Percentiles rank a stretch among this genome's conserved stretches.
Evolutionary conservation across 2,888 invertebrate species (phyloP).

Genomic region (Cheilosia impressa): DNA sequence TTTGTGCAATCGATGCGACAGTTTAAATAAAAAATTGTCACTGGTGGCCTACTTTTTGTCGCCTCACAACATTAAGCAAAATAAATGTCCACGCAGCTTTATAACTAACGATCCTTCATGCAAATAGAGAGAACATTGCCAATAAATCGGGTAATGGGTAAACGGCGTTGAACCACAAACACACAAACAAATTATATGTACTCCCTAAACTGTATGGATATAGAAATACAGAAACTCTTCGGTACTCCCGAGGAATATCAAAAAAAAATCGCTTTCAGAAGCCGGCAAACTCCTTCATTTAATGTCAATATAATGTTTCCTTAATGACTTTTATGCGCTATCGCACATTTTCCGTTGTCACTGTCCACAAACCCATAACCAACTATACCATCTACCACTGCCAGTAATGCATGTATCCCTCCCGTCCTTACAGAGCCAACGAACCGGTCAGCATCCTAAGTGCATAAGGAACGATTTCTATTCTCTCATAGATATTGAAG

Average conservation of each 20-base stretch:
- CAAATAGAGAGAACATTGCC: not conserved
- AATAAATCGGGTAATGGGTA: slow-evolving; percentile 66
- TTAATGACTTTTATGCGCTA: slow-evolving; percentile 78
- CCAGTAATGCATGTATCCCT: slow-evolving; percentile 15
- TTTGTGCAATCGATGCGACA: not conserved
- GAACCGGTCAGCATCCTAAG: slow-evolving; percentile 65
- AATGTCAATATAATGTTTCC: slow-evolving; percentile 83
- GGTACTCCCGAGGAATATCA: slow-evolving; percentile 8
- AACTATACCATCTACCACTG: not conserved
- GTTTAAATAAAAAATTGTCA: not conserved
- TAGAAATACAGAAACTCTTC: not conserved
- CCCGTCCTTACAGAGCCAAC: slow-evolving; percentile 40
- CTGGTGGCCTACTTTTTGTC: not conserved
- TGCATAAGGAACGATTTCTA: slow-evolving; percentile 3
- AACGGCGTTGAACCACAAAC: slow-evolving; percentile 58
- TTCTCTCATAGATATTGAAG: slow-evolving; percentile 33
- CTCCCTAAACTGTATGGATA: not conserved
- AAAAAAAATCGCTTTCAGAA: not conserved
- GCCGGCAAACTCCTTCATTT: slow-evolving; percentile 71
- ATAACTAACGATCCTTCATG: not conserved
- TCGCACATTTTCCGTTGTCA: slow-evolving; percentile 69
- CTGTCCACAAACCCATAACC: slow-evolving; percentile 65
- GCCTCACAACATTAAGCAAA: too few species aligned
- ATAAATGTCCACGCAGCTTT: not conserved
- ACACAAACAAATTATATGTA: slow-evolving; percentile 8